These are phyloP conservation scores for Drosophila meridionalis DNA, from an alignment of 2,888 invertebrate genomes.

Conservation along the genomic window DNA sequence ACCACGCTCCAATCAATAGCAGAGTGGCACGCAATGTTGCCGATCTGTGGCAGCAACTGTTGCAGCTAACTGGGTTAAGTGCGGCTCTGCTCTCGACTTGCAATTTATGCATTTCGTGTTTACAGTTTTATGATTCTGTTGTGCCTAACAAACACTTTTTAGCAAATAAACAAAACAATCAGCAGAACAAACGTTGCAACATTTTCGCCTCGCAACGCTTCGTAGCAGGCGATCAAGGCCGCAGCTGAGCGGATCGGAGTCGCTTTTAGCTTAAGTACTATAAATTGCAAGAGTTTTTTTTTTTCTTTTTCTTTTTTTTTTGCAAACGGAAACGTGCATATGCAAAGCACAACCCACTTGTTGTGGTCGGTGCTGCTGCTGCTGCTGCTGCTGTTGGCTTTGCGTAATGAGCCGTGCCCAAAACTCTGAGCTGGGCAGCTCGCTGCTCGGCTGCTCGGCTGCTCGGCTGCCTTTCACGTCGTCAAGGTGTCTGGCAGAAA, in stretches of 20 bases:
- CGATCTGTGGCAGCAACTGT: slow-evolving; percentile 26
- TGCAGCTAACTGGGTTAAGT: slow-evolving; percentile 69
- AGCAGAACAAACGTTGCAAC: slow-evolving; percentile 78
- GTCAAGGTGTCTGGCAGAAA: slow-evolving; percentile 56
- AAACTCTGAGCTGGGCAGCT: slow-evolving; percentile 7
- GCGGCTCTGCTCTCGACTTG: slow-evolving; percentile 47
- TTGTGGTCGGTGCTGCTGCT: slow-evolving; percentile 34
- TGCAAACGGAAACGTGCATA: slow-evolving; percentile 68
- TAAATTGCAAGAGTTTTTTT: slow-evolving; percentile 54
- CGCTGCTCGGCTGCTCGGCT: neutral
- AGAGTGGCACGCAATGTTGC: slow-evolving; percentile 57
- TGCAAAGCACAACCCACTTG: slow-evolving; percentile 49
- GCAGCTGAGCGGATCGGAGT: slow-evolving; percentile 39
- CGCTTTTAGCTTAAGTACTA: slow-evolving; percentile 55
- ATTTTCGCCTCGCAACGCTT: slow-evolving; percentile 45
- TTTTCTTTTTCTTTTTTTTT: slow-evolving; percentile 35
- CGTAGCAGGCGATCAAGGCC: slow-evolving; percentile 65
- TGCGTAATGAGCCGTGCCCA: slow-evolving; percentile 66
- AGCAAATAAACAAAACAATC: slow-evolving; percentile 68
- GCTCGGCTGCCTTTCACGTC: slow-evolving; percentile 64
- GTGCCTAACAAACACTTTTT: slow-evolving; percentile 47
- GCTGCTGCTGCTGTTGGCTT: slow-evolving; percentile 19
- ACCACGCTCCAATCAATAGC: slow-evolving; percentile 62
- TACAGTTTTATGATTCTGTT: slow-evolving; percentile 66
- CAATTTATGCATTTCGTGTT: slow-evolving; percentile 62